Base-by-base conservation (phyloP, 35 echinoderm and acorn worm species). In the Holothuria glaberrima region DNA sequence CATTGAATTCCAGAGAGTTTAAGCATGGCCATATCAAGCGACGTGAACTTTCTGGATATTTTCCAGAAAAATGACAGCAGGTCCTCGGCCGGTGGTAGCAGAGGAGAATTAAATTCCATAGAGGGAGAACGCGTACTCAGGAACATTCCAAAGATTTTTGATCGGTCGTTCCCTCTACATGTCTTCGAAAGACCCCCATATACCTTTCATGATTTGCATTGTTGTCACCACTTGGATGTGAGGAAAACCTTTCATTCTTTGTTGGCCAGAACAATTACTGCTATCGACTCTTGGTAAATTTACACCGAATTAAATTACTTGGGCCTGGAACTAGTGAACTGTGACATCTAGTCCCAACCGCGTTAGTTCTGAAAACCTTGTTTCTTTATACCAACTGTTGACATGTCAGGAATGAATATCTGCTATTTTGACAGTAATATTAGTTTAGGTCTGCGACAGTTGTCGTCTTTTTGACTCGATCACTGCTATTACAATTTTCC, bases 71-170 rank as follows among this genome's bases (percentile, higher is more conserved):
- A 54, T 54, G 50, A 54, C 50, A 54, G 50, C 50, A 54, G n/a
- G 50, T 12, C 50, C 9, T 1, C 16, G 16, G 50, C 50, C 16
- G 50, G 12, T 17, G 9, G 50, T 54, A 14, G 50, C 12, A 54
- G 50, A 54, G 10, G 50, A 54, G 50, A 54, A 54, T 12, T 54
- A 54, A 54, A 54, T 54, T 54, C 50, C 50, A 54, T 54, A 54
- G 50, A 54, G 50, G 16, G 50, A 54, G 50, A 54, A 17, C 50
- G 50, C 50, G 13, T 1, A 54, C 50, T 54, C 16, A 54, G 50
- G 6, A 48, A 28, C 74, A 78, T 78, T 78, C 74, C 74, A 78
- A n/a, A 78, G 74, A 78, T 78, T 78, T 78, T 52, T 78, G 74
- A 48, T 48, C 74, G 74, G 74, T 78, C 74, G 74, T 78, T 78